Evolutionary conservation across 2,888 invertebrate species (phyloP).

Genomic region (Lobophora halterata): DNA sequence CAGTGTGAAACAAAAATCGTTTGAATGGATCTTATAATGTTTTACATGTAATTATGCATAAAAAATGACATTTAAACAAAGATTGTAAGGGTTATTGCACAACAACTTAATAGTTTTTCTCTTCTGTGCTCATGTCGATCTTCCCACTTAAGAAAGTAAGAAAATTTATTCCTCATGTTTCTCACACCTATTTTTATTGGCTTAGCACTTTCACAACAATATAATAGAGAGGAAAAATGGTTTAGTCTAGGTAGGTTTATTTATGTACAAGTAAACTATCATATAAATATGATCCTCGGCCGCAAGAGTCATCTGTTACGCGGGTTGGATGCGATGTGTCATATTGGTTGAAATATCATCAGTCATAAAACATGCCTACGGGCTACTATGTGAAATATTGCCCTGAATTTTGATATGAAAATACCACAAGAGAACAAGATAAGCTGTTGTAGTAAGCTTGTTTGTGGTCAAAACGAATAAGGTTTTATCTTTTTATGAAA

Average conservation of each 20-base stretch:
- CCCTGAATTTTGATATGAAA: constrained; percentile 9
- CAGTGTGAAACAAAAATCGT: constrained; percentile 1
- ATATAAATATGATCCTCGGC: constrained; percentile 6
- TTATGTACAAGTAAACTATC: neutral
- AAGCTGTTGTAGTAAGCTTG: neutral
- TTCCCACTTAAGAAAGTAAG: no score
- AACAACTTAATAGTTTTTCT: no score
- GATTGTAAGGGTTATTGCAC: no score
- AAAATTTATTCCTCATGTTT: no score
- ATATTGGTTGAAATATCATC: constrained; percentile 22
- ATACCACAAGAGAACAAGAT: constrained; percentile 7
- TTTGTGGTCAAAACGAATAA: no score
- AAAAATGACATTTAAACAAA: no score
- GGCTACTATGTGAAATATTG: constrained; percentile 17
- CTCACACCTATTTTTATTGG: no score
- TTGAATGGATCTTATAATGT: constrained; percentile 7
- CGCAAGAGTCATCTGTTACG: constrained; percentile 25
- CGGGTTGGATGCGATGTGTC: constrained; percentile 21
- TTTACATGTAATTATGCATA: constrained; percentile 5
- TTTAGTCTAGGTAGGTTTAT: no score
- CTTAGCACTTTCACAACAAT: no score
- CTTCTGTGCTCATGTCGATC: no score
- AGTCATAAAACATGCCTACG: constrained; percentile 21
- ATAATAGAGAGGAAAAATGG: no score
- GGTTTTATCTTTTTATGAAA: no score